phyloP scores from a whole-genome alignment of 2,113 vertebrate species.

The Corythoichthys intestinalis region DNA sequence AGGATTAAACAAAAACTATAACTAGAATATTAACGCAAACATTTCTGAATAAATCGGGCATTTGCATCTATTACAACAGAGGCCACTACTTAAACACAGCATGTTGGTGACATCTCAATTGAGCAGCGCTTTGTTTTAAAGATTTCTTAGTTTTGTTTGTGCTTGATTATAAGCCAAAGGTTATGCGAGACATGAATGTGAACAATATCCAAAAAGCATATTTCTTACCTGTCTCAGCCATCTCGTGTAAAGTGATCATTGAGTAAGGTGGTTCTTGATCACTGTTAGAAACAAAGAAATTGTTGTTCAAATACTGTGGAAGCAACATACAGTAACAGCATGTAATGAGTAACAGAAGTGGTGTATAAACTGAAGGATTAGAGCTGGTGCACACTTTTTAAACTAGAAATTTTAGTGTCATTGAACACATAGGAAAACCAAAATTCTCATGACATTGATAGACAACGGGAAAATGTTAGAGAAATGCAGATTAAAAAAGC shows the following conservation, averaged over 20 bases:
- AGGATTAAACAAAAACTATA: neutral
- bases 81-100: neutral
- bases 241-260: slow-evolving; percentile 99
- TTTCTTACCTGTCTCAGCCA: slow-evolving; percentile 95
- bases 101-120: neutral
- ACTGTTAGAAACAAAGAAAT: slow-evolving; percentile 76
- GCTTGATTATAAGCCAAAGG: neutral
- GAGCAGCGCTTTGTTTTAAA: neutral
- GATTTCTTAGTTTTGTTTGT: neutral
- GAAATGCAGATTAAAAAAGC: no score
- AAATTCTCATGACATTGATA: no score
- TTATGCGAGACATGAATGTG: neutral
- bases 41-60: no score
- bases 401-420: no score
- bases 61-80: neutral
- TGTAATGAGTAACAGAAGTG: no score
- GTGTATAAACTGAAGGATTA: no score
- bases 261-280: slow-evolving; percentile 99
- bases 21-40: no score
- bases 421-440: no score
- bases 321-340: neutral
- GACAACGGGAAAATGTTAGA: no score
- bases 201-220: neutral
- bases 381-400: no score
- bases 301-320: neutral